These are phyloP conservation scores for Bombyx mandarina DNA, from an alignment of 1,140 invertebrate species.

Conservation along the genomic window DNA sequence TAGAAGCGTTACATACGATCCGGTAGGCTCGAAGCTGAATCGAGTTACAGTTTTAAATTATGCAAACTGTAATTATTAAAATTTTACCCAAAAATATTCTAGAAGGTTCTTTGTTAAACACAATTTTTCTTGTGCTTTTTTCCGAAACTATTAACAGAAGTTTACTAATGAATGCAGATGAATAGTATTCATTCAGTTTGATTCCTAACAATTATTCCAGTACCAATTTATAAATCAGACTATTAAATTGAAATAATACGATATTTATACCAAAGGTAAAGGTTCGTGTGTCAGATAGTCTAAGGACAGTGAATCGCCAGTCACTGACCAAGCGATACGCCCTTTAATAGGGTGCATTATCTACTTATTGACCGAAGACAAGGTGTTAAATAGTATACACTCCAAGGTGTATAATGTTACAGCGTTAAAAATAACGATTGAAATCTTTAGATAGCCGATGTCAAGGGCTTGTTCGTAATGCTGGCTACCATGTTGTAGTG, in stretches of 20 bases:
- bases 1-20: slow-evolving; percentile 32
- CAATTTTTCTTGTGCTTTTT: neutral
- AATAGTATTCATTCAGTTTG: too few relatives aligned
- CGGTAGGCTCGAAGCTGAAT: slow-evolving; percentile 9
- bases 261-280: too few relatives aligned
- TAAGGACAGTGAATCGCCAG: slow-evolving; percentile 58
- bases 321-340: slow-evolving; percentile 45
- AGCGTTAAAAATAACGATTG: slow-evolving; percentile 1
- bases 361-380: slow-evolving; percentile 57
- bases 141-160: too few relatives aligned
- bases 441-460: neutral
- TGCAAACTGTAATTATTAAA: too few relatives aligned
- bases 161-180: too few relatives aligned
- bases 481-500: too few relatives aligned
- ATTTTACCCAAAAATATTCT: too few relatives aligned
- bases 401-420: slow-evolving; percentile 10
- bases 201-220: too few relatives aligned
- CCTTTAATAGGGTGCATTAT: slow-evolving; percentile 48
- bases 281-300: slow-evolving; percentile 29
- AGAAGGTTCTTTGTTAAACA: neutral
- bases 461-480: too few relatives aligned
- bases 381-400: slow-evolving; percentile 48
- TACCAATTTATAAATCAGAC: too few relatives aligned
- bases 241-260: too few relatives aligned
- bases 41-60: too few relatives aligned